These are phyloP conservation scores for Invenusta paracnida DNA, from an alignment of 2,888 invertebrate genomes.

Conservation along the genomic window DNA sequence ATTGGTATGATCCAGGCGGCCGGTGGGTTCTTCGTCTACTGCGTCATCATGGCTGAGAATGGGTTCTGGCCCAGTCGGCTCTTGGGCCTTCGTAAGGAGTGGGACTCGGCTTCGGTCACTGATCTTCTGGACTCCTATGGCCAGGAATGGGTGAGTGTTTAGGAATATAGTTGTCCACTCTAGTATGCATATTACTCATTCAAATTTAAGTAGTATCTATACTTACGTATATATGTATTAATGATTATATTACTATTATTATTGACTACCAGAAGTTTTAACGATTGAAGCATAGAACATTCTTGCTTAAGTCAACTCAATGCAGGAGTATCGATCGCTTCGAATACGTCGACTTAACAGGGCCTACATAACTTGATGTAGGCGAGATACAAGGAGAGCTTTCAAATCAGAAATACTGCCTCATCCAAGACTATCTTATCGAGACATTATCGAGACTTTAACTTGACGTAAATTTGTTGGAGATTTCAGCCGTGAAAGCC, in stretches of 20 bases:
- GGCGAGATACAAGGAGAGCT: no score
- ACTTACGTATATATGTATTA: not conserved
- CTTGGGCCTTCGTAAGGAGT: slow-evolving; percentile 89
- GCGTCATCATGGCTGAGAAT: slow-evolving; percentile 99
- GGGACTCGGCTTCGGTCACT: slow-evolving; percentile 97
- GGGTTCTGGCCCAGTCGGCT: slow-evolving; percentile 85
- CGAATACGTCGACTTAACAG: no score
- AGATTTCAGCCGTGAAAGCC: no score
- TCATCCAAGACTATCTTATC: no score
- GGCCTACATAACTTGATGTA: no score
- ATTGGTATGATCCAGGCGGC: slow-evolving; percentile 99
- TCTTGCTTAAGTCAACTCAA: no score
- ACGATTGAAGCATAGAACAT: no score
- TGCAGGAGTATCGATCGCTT: no score
- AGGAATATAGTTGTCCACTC: not conserved
- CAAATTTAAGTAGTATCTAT: not conserved
- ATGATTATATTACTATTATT: not conserved
- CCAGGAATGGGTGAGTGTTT: slow-evolving; percentile 94
- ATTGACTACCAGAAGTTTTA: not conserved
- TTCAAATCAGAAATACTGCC: no score
- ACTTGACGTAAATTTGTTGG: no score
- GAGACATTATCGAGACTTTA: no score
- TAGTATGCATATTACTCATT: not conserved
- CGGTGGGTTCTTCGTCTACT: slow-evolving; percentile 99
- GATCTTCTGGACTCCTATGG: slow-evolving; percentile 96